Evolutionary conservation across 2,113 vertebrate species (phyloP).

Genomic region (Symphodus melops): DNA sequence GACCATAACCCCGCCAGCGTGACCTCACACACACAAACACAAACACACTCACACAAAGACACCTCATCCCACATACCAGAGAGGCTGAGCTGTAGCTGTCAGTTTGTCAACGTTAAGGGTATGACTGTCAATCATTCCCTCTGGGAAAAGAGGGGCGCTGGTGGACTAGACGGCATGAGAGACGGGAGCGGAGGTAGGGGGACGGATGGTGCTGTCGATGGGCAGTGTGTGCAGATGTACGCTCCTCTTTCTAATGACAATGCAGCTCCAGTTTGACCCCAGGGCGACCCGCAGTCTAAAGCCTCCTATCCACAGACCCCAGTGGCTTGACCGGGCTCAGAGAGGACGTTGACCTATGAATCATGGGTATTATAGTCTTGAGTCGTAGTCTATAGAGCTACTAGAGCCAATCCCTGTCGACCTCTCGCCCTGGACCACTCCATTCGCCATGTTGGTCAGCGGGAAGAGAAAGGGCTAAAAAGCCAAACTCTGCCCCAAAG

Average conservation of each 20-base stretch:
- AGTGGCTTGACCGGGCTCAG: conserved; percentile 74
- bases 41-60: conserved; percentile 22
- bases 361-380: conserved; percentile 78
- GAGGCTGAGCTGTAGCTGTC: conserved; percentile 66
- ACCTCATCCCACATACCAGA: conserved; percentile 52
- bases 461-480: conserved; percentile 66
- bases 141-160: conserved; percentile 39
- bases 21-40: conserved; percentile 11
- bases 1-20: conserved; percentile 43
- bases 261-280: conserved; percentile 68
- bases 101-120: conserved; percentile 69
- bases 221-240: conserved; percentile 25
- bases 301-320: conserved; percentile 62
- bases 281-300: conserved; percentile 68
- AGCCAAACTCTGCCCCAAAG: conserved; percentile 69
- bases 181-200: conserved; percentile 41
- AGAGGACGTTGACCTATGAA: conserved; percentile 81
- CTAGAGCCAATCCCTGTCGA: conserved; percentile 74
- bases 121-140: conserved; percentile 78
- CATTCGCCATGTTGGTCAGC: conserved; percentile 66
- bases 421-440: conserved; percentile 76
- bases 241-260: conserved; percentile 68
- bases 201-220: conserved; percentile 46
- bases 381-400: conserved; percentile 79
- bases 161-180: conserved; percentile 49